Base-by-base conservation (phyloP, 35 echinoderm and acorn worm species). In the Chiridota heheva region DNA sequence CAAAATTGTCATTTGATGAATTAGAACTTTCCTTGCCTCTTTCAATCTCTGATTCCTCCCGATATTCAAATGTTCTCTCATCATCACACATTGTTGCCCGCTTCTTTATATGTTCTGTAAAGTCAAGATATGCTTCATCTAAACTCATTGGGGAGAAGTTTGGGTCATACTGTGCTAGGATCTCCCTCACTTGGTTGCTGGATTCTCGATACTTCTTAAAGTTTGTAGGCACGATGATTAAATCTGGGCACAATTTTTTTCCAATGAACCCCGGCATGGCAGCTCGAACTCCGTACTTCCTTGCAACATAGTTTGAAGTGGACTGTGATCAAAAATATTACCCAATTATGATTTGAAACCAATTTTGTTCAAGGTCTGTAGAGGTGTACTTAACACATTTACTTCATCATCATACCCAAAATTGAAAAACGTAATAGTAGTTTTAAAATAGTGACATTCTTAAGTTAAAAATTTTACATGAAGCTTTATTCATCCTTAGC, bases 251-350 rank as follows among this genome's bases (percentile, higher is more conserved):
- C 7, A 98, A 76, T 40, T 98, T 98, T 81, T 85, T 85, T 10
- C 49, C 95, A 58, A 98, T 98, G 65, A 97, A 98, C 3, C 95
- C 95, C 41, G 95, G 95, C 95, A 98, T 98, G n/a, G 89, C 95
- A 62, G 95, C 95, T 41, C 95, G 33, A 20, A 98, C 95, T 10
- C 95, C 95, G 60, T 69, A 98, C 4, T 86, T 63, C 22, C 95
- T 66, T 0, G 95, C 95, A 22, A 82, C 76, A 67, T 98, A 98
- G 59, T 98, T 98, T 36, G 95, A 98, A 17, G 95, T 98, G 24
- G 84, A 88, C 95, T 91, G 73, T 30, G 51, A 80, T 6, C n/a
- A 36, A 6, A 63, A 51, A 12, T 29, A 56, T 67, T 30, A 25
- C 1, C 28, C 18, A 56, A 82, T 17, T 82, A n/a, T 12, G n/a